A percentile compares a stretch with the other conserved stretches of the same genome.
Evolutionary conservation across 2,113 vertebrate species (phyloP).

Genomic region (Isurus oxyrinchus): DNA sequence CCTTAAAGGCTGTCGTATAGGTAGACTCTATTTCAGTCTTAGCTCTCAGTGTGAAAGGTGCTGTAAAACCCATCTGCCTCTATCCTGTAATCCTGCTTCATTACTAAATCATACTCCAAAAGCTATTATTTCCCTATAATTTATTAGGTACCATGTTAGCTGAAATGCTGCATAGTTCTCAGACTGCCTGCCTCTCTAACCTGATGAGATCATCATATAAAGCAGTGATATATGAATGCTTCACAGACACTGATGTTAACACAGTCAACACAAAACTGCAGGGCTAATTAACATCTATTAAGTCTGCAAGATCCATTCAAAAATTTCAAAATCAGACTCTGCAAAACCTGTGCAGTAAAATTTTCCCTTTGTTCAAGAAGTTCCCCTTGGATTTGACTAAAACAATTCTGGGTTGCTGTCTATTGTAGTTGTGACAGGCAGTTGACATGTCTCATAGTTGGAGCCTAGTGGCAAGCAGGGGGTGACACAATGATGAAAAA

Average conservation of each 20-base stretch:
- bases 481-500: constrained; percentile 69
- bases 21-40: constrained; percentile 40
- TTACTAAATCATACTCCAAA: constrained; percentile 54
- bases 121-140: constrained; percentile 49
- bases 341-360: constrained; percentile 76
- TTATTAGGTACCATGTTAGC: constrained; percentile 43
- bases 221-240: constrained; percentile 58
- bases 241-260: constrained; percentile 58
- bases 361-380: constrained; percentile 77
- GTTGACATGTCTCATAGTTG: constrained; percentile 74
- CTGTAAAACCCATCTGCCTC: constrained; percentile 49
- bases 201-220: constrained; percentile 71
- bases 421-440: constrained; percentile 76
- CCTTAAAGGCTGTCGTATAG: constrained; percentile 49
- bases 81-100: constrained; percentile 49
- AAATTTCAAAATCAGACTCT: constrained; percentile 50
- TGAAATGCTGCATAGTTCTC: constrained; percentile 51
- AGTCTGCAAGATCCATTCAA: constrained; percentile 72
- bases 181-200: constrained; percentile 60
- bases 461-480: constrained; percentile 71
- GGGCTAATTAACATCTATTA: constrained; percentile 77
- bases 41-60: constrained; percentile 48
- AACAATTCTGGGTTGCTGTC: constrained; percentile 67
- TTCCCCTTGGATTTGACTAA: constrained; percentile 73
- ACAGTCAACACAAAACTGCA: constrained; percentile 70